Percentiles rank a stretch among this genome's conserved stretches.
Conservation (phyloP, 2,113 vertebrate genomes). For the Narcine bancroftii region DNA sequence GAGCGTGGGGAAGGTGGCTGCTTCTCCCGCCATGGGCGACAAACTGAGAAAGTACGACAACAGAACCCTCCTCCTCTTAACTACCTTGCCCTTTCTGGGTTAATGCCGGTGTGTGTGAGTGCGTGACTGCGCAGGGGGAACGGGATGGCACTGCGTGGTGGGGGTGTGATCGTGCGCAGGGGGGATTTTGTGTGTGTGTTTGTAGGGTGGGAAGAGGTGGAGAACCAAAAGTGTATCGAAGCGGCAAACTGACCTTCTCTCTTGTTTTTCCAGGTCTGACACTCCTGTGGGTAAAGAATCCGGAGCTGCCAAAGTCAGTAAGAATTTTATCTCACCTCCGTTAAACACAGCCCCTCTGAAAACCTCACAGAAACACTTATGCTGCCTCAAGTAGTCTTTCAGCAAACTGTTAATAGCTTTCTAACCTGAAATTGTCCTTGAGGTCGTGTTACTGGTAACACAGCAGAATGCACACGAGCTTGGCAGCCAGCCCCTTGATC, state of each 20-base stretch:
- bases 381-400: conserved; percentile 18
- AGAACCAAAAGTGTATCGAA: too few relatives aligned
- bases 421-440: conserved; percentile 24
- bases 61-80: background rate
- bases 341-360: conserved; percentile 77
- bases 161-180: too few relatives aligned
- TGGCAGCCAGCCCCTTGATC: background rate
- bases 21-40: conserved; percentile 63
- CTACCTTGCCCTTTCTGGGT: background rate
- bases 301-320: conserved; percentile 99
- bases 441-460: background rate
- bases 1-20: conserved; percentile 51
- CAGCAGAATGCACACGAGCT: background rate
- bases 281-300: conserved; percentile 90
- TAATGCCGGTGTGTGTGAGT: too few relatives aligned
- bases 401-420: conserved; percentile 4
- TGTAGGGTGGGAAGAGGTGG: too few relatives aligned
- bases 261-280: conserved; percentile 62
- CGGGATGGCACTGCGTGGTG: too few relatives aligned
- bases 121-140: too few relatives aligned
- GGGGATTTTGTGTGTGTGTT: too few relatives aligned
- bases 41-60: conserved; percentile 76
- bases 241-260: too few relatives aligned
- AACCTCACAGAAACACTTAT: conserved; percentile 33
- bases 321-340: conserved; percentile 86